These are phyloP conservation scores for Peromyscus leucopus DNA, from an alignment of 2,113 vertebrate species.

Conservation along the genomic window DNA sequence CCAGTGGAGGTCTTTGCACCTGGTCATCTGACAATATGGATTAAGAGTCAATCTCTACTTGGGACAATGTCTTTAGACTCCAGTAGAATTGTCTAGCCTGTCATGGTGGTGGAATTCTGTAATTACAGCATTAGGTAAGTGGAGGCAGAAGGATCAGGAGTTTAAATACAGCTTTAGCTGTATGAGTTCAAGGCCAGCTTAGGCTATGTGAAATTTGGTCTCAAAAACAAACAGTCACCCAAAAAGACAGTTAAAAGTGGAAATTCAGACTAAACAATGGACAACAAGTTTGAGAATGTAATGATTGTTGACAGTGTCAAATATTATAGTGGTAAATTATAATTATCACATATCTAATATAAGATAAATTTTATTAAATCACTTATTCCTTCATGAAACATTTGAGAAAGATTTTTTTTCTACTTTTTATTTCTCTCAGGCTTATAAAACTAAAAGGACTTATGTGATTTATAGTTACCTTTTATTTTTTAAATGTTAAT, in stretches of 20 bases:
- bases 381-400: neutral
- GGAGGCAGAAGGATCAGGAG: neutral
- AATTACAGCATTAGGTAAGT: neutral
- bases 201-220: neutral
- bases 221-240: neutral
- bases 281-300: neutral
- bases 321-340: neutral
- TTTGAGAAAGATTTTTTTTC: neutral
- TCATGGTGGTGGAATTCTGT: too few species aligned
- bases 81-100: conserved; percentile 1
- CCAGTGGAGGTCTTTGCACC: neutral
- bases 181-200: neutral
- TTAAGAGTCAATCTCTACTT: neutral
- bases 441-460: neutral
- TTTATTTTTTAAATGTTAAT: neutral
- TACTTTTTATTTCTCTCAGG: neutral
- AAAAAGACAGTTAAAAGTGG: neutral
- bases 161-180: neutral
- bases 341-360: neutral
- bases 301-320: neutral
- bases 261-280: neutral
- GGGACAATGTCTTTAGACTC: neutral
- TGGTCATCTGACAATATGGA: neutral
- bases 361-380: neutral
- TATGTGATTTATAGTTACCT: neutral